These are phyloP conservation scores for Drosophila kanekoi DNA, from an alignment of 2,888 invertebrate genomes.

Conservation along the genomic window DNA sequence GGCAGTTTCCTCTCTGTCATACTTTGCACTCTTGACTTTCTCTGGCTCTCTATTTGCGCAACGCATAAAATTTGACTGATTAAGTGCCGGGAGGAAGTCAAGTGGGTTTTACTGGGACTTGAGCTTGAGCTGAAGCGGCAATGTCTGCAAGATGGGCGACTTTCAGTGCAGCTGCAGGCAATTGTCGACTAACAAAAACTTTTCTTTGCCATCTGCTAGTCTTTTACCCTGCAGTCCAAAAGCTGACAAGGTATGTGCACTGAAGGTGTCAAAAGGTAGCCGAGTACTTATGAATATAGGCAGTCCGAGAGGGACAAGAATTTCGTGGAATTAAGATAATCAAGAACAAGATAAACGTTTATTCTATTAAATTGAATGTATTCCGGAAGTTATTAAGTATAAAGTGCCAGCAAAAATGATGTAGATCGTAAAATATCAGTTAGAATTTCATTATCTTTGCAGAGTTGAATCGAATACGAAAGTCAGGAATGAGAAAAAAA, in stretches of 20 bases:
- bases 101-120: conserved; percentile 26
- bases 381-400: too few relatives aligned
- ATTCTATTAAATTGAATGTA: too few relatives aligned
- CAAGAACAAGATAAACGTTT: too few relatives aligned
- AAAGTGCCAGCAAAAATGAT: too few relatives aligned
- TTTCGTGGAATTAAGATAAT: too few relatives aligned
- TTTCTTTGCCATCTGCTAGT: conserved; percentile 28
- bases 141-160: background rate
- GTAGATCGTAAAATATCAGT: too few relatives aligned
- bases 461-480: too few relatives aligned
- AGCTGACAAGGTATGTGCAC: background rate
- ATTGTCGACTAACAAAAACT: conserved; percentile 46
- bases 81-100: conserved; percentile 65
- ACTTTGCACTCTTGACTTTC: conserved; percentile 1
- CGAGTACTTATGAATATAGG: background rate
- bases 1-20: background rate
- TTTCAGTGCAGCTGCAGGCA: conserved; percentile 69
- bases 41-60: conserved; percentile 33
- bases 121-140: background rate
- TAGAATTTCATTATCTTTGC: too few relatives aligned
- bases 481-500: too few relatives aligned
- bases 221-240: conserved; percentile 12
- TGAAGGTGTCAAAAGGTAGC: background rate
- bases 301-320: too few relatives aligned
- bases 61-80: conserved; percentile 72